Percentiles rank a stretch among this genome's conserved stretches.
These are phyloP conservation scores for Agrotis exclamationis DNA, from an alignment of 2,888 invertebrate genomes.

Conservation along the genomic window DNA sequence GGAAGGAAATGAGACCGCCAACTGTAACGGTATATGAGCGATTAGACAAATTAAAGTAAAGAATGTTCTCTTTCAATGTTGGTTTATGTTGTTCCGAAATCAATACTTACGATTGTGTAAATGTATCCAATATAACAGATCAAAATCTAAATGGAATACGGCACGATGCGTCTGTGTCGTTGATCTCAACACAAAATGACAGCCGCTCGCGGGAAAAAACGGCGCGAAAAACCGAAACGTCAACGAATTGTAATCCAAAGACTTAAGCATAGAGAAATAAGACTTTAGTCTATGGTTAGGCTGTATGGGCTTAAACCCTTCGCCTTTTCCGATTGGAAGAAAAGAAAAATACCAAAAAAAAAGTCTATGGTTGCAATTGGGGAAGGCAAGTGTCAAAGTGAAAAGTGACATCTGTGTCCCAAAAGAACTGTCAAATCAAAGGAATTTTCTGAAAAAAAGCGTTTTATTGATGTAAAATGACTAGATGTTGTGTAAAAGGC, in stretches of 20 bases:
- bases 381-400: too few species aligned
- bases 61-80: neutral
- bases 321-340: too few species aligned
- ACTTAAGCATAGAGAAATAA: too few species aligned
- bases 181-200: slow-evolving; percentile 69
- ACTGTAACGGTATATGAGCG: neutral
- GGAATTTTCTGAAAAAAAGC: too few species aligned
- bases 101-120: slow-evolving; percentile 47
- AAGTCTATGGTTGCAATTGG: too few species aligned
- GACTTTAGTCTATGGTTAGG: too few species aligned
- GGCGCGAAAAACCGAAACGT: slow-evolving; percentile 75
- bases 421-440: too few species aligned
- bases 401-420: too few species aligned
- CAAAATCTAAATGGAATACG: slow-evolving; percentile 51
- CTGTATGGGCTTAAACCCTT: too few species aligned
- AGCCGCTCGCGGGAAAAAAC: slow-evolving; percentile 79
- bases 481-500: too few species aligned
- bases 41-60: neutral
- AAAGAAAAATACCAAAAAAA: too few species aligned
- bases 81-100: neutral
- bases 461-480: too few species aligned
- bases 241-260: neutral
- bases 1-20: slow-evolving; percentile 1
- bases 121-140: slow-evolving; percentile 17
- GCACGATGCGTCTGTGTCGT: slow-evolving; percentile 65